Conservation (phyloP, 2,797 vertebrate genomes). For the Momotus momota region DNA sequence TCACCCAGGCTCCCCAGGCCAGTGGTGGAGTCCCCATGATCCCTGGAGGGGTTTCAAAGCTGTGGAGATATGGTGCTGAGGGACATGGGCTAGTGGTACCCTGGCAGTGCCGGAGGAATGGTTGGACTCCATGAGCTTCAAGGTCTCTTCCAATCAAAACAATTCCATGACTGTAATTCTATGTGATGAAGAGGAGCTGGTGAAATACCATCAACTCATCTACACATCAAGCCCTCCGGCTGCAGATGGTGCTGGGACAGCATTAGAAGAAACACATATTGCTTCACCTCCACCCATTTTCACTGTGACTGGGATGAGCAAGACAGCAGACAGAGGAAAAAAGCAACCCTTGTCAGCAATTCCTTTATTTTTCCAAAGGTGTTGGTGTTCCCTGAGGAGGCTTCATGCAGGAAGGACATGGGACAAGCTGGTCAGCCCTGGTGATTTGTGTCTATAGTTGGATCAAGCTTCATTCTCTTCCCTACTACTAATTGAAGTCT, state of each 20-base stretch:
- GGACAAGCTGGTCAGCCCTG: neutral
- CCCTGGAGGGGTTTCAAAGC: neutral
- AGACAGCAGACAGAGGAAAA: neutral
- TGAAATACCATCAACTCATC: no score
- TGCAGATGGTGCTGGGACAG: neutral
- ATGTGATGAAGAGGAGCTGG: neutral
- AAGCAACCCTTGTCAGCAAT: neutral
- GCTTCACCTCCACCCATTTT: neutral
- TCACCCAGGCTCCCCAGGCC: neutral
- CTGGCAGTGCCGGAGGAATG: neutral
- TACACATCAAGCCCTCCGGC: no score
- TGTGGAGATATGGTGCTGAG: neutral
- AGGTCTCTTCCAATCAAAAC: neutral
- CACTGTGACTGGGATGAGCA: accelerated
- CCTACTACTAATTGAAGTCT: neutral
- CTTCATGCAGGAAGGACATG: no score
- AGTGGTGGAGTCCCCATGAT: neutral
- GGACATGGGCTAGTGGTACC: neutral
- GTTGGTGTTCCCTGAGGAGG: neutral
- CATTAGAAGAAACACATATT: neutral
- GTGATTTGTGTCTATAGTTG: no score
- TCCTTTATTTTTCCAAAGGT: neutral
- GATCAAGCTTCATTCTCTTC: neutral
- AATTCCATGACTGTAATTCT: neutral
- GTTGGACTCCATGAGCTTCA: neutral